These are phyloP conservation scores for Oenanthe oenanthe DNA, from an alignment of 2,113 vertebrate species.

Conservation along the genomic window DNA sequence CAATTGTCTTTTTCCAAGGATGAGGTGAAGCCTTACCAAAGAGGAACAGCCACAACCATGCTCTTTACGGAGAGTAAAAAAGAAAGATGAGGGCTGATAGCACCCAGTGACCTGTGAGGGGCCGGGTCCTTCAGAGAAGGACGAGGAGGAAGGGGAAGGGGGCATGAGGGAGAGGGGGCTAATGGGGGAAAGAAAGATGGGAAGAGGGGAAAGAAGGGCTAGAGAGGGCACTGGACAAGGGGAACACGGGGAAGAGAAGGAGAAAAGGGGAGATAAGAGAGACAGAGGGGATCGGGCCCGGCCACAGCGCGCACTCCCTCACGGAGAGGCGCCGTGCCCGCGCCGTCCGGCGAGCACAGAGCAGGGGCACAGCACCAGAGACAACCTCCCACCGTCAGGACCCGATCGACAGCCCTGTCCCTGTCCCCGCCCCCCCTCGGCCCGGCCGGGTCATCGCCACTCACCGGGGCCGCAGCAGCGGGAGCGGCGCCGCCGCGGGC, in stretches of 20 bases:
- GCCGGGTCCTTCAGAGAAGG: too few species aligned
- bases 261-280: too few species aligned
- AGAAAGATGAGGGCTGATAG: neutral
- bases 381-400: neutral
- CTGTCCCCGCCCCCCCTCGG: too few species aligned
- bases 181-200: neutral
- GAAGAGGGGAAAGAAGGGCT: accelerated
- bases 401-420: neutral
- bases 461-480: neutral
- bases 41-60: neutral
- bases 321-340: neutral
- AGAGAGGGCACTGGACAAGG: neutral
- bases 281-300: neutral
- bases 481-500: neutral
- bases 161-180: neutral
- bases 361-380: neutral
- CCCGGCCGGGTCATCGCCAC: neutral
- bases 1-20: neutral
- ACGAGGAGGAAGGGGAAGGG: neutral
- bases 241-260: neutral
- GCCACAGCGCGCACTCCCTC: neutral
- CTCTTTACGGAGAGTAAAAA: neutral
- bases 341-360: neutral
- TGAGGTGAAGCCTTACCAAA: neutral
- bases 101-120: neutral